Evolutionary conservation across 2,113 vertebrate species (phyloP).

Genomic region (Scopus umbretta): DNA sequence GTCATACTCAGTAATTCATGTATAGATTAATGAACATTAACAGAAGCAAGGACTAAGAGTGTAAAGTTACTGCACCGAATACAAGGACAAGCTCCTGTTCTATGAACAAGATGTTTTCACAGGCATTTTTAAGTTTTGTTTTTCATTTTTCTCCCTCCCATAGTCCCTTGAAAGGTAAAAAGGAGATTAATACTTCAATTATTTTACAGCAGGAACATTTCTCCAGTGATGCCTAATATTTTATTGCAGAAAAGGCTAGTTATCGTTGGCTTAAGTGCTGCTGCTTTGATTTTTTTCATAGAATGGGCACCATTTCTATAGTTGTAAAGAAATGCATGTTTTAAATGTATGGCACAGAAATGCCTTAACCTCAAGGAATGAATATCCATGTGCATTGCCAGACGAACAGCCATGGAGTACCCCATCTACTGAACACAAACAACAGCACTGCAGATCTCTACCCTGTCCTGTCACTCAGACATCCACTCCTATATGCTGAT

Average conservation of each 20-base stretch:
- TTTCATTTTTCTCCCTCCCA: not conserved
- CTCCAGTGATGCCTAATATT: not conserved
- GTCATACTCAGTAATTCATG: not conserved
- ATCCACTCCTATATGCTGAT: not conserved
- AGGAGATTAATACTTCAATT: not conserved
- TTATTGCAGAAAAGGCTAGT: not conserved
- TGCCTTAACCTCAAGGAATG: not conserved
- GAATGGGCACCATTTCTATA: not conserved
- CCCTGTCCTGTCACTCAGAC: not conserved
- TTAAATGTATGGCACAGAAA: not conserved
- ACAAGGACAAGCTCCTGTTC: not conserved
- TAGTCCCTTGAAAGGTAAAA: not conserved
- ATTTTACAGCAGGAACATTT: not conserved
- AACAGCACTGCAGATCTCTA: not conserved
- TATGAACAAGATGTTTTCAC: not conserved
- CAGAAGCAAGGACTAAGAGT: not conserved
- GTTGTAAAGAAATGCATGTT: not conserved
- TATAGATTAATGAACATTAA: not conserved
- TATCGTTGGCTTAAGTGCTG: not conserved
- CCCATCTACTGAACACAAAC: not conserved
- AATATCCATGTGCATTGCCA: not conserved
- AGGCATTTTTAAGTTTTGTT: not conserved
- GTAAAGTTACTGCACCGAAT: not conserved
- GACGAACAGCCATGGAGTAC: not conserved
- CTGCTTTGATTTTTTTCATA: not conserved